Evolutionary conservation across 2,113 vertebrate genomes (phyloP).

Genomic region (Sturnira hondurensis): DNA sequence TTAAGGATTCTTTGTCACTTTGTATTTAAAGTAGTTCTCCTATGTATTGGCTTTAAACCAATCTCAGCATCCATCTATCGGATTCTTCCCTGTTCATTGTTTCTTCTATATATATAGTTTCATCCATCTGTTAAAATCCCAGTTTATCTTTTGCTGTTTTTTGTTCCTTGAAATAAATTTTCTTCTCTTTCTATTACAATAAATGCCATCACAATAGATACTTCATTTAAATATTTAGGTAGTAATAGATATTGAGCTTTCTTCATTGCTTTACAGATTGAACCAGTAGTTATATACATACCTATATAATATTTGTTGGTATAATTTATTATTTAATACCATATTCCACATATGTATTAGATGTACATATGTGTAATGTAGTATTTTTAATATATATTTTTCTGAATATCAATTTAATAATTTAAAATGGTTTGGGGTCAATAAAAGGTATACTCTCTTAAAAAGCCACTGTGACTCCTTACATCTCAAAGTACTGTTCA

Average conservation of each 20-base stretch:
- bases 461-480: background rate
- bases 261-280: background rate
- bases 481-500: background rate
- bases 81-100: slow-evolving; percentile 48
- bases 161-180: slow-evolving; percentile 9
- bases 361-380: background rate
- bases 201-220: background rate
- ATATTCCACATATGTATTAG: no score
- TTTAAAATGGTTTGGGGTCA: background rate
- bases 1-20: background rate
- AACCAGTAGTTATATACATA: background rate
- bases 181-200: slow-evolving; percentile 3
- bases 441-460: background rate
- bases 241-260: background rate
- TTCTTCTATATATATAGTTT: slow-evolving; percentile 56
- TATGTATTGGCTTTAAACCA: slow-evolving; percentile 53
- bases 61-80: slow-evolving; percentile 36
- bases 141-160: slow-evolving; percentile 52
- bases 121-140: slow-evolving; percentile 53
- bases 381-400: background rate
- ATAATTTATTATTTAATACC: background rate
- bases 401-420: background rate
- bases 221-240: background rate
- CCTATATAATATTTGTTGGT: background rate
- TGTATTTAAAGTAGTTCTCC: slow-evolving; percentile 60